These are phyloP conservation scores for Pteropus rufus DNA, from an alignment of 2,797 vertebrate species.

Conservation along the genomic window DNA sequence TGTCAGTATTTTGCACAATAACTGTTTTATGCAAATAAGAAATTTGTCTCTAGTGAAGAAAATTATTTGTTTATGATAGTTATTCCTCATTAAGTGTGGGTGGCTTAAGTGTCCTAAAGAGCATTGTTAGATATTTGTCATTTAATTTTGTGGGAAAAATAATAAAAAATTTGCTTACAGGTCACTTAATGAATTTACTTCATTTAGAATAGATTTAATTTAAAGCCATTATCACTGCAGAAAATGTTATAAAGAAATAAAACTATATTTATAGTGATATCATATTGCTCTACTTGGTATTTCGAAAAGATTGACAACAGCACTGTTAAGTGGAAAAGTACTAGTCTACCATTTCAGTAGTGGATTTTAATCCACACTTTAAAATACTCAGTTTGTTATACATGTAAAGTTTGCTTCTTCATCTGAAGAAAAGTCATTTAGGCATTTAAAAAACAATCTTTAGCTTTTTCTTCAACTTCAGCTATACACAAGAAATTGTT, in stretches of 20 bases:
- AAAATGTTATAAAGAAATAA: slow-evolving; percentile 9
- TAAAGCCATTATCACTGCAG: not conserved
- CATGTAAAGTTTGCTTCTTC: not conserved
- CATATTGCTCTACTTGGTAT: not conserved
- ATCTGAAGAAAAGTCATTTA: not conserved
- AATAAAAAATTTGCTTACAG: not conserved
- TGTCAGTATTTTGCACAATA: not conserved
- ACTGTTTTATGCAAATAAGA: not conserved
- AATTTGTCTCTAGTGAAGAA: not conserved
- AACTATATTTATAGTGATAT: not conserved
- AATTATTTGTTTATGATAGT: slow-evolving; percentile 4
- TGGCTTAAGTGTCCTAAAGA: not conserved
- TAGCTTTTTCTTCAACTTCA: not conserved
- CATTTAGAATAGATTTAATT: slow-evolving; percentile 1
- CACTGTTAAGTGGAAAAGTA: not conserved
- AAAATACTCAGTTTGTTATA: slow-evolving; percentile 9
- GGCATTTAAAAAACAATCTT: not conserved
- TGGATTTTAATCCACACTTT: slow-evolving; percentile 35
- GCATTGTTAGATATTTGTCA: not conserved
- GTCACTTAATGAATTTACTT: not conserved
- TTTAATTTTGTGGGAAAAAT: slow-evolving; percentile 10
- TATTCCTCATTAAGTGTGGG: not conserved
- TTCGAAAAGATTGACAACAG: not conserved
- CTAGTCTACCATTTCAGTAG: not conserved
- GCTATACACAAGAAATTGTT: not conserved